phyloP scores from a whole-genome alignment of 2,113 vertebrate genomes.

The Centropus bengalensis region DNA sequence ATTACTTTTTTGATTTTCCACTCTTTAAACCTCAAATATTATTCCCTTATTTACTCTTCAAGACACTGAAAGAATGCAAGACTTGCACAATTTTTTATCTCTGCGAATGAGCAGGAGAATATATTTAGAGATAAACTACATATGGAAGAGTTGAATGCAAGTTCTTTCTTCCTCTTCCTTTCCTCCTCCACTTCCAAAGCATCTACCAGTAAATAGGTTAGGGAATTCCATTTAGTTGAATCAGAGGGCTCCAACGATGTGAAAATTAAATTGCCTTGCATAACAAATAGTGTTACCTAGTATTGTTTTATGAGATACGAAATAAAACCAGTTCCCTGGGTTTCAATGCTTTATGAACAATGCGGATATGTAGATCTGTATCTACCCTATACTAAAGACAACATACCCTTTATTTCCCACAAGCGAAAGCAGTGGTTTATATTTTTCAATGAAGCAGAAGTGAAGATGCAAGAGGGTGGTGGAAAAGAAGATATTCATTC shows the following conservation, averaged over 20 bases:
- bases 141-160: background rate
- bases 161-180: background rate
- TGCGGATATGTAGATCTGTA: background rate
- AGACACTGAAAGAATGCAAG: background rate
- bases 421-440: background rate
- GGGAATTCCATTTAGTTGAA: background rate
- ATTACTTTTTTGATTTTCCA: background rate
- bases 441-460: background rate
- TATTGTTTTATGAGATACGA: background rate
- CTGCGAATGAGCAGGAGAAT: background rate
- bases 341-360: background rate
- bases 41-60: background rate
- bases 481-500: background rate
- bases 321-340: background rate
- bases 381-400: background rate
- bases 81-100: background rate
- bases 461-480: background rate
- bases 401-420: background rate
- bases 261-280: background rate
- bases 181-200: background rate
- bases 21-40: background rate
- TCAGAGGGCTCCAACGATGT: background rate
- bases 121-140: background rate
- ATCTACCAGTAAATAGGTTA: background rate
- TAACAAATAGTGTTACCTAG: background rate